phyloP scores from a whole-genome alignment of 2,797 vertebrate species.

The Pangasius larnaudii region DNA sequence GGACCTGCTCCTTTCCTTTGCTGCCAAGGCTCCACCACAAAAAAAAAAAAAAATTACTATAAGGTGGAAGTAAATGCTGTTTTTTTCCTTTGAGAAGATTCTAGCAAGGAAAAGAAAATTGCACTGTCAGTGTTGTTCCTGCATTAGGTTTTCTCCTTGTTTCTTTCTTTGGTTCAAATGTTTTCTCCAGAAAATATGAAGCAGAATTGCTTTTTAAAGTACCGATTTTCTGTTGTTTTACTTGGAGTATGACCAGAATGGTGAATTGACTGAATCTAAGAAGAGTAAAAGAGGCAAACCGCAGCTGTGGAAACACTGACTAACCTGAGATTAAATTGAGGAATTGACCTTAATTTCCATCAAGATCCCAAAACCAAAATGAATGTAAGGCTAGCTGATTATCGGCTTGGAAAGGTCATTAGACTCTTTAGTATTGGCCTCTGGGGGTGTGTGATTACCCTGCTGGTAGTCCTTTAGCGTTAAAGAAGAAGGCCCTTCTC shows the following conservation, averaged over 20 bases:
- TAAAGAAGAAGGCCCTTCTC: constrained; percentile 31
- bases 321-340: constrained; percentile 60
- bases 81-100: constrained; percentile 75
- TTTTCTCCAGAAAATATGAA: constrained; percentile 77
- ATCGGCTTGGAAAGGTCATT: constrained; percentile 65
- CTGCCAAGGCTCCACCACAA: constrained; percentile 58
- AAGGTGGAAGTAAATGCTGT: constrained; percentile 73
- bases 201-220: constrained; percentile 74
- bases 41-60: constrained; percentile 72
- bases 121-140: constrained; percentile 76
- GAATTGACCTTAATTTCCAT: constrained; percentile 53
- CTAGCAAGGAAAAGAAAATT: constrained; percentile 74
- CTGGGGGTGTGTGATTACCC: constrained; percentile 31
- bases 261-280: constrained; percentile 65
- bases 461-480: constrained; percentile 37
- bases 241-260: constrained; percentile 54
- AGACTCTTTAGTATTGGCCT: constrained; percentile 49
- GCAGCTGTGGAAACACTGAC: constrained; percentile 50
- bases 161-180: constrained; percentile 69
- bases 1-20: constrained; percentile 71
- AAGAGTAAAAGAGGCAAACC: constrained; percentile 61
- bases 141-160: constrained; percentile 74
- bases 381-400: constrained; percentile 67
- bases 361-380: constrained; percentile 58
- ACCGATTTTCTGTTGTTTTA: constrained; percentile 72